Evolutionary conservation across 2,113 vertebrate species (phyloP).

Genomic region (Phocoena sinus): DNA sequence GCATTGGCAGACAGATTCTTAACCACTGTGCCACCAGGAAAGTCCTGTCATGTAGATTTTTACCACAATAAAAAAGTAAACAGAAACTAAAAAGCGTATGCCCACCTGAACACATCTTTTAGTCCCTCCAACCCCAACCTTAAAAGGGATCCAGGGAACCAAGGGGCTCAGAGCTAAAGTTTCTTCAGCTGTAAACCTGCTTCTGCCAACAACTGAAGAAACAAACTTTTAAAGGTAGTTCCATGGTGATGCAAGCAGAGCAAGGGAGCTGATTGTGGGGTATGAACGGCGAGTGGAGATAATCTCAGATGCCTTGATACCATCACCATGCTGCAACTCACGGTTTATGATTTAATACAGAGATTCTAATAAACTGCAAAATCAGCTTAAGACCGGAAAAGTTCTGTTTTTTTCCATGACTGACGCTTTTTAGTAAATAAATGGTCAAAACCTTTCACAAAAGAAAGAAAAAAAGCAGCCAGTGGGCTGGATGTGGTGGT

Average conservation of each 20-base stretch:
- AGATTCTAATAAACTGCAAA: background rate
- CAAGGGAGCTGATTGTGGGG: background rate
- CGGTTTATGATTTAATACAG: background rate
- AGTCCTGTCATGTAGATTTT: background rate
- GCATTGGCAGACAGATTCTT: no score
- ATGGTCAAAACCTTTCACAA: background rate
- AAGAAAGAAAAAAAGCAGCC: background rate
- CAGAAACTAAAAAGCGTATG: background rate
- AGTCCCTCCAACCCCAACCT: background rate
- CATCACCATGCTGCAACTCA: background rate
- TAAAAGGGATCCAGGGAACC: background rate
- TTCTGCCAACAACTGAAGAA: background rate
- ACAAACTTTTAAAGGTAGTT: background rate
- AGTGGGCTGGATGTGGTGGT: rapidly evolving
- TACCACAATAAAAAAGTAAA: background rate
- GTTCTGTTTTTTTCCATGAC: background rate
- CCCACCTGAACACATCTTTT: no score
- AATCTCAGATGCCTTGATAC: no score
- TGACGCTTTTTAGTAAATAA: background rate
- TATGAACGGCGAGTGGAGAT: background rate
- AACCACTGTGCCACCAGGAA: no score
- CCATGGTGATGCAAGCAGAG: background rate
- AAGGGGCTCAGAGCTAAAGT: no score
- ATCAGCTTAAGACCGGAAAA: background rate
- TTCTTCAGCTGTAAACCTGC: background rate